Percentiles rank a stretch among this genome's conserved stretches.
Evolutionary conservation across 2,113 vertebrate genomes (phyloP).

Genomic region (Geococcyx californianus): DNA sequence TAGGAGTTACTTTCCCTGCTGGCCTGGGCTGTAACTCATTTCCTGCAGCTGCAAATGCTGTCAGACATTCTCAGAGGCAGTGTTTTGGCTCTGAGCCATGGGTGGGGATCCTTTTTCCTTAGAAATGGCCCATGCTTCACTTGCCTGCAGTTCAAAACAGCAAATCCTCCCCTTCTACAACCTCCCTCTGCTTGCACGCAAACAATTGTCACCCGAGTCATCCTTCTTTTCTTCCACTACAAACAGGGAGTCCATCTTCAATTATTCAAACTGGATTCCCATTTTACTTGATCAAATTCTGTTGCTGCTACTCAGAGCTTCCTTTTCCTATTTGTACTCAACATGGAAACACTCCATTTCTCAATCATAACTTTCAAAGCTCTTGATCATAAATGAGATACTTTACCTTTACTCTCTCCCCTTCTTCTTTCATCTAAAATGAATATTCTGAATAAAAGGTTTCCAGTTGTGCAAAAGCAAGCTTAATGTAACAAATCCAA

Average conservation of each 20-base stretch:
- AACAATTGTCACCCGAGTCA: not conserved
- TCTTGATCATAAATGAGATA: accelerated
- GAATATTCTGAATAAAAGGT: not conserved
- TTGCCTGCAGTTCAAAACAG: not conserved
- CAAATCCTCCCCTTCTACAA: not conserved
- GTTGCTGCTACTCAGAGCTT: not conserved
- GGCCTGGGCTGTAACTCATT: slow-evolving; percentile 47
- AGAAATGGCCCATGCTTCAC: not conserved
- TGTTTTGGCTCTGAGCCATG: not conserved
- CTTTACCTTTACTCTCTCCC: not conserved
- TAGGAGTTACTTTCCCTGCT: slow-evolving; percentile 4
- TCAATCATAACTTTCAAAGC: not conserved
- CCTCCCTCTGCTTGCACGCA: not conserved
- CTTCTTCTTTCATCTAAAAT: not conserved
- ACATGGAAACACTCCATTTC: not conserved
- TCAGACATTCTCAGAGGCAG: slow-evolving; percentile 33
- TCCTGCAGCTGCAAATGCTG: slow-evolving; percentile 60
- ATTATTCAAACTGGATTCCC: not conserved
- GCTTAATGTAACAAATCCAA: not conserved
- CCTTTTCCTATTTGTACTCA: not conserved
- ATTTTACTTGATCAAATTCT: not conserved
- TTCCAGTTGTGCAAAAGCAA: not conserved
- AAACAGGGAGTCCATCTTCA: not conserved
- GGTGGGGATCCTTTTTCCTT: slow-evolving; percentile 25
- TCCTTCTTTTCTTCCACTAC: not conserved